Evolutionary conservation across 2,113 vertebrate genomes (phyloP).

Genomic region (Andinoacara biseriatus): DNA sequence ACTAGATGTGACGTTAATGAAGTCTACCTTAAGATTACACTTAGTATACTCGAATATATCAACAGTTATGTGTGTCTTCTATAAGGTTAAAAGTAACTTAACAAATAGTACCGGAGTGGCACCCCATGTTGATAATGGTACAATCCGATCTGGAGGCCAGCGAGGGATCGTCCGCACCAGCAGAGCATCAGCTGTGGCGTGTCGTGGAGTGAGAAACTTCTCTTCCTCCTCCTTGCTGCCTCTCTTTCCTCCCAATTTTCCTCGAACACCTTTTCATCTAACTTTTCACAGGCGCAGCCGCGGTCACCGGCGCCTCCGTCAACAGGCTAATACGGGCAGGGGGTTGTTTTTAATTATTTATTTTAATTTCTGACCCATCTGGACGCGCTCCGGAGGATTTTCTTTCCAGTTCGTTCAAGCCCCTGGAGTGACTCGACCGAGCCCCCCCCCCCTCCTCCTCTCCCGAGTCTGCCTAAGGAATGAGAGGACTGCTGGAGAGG

Average conservation of each 20-base stretch:
- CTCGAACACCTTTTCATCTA: not conserved
- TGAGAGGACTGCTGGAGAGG: slow-evolving; percentile 68
- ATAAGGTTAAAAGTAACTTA: not conserved
- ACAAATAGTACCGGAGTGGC: accelerated
- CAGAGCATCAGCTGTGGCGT: slow-evolving; percentile 74
- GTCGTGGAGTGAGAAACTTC: slow-evolving; percentile 44
- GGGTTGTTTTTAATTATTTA: not conserved
- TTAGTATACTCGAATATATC: accelerated
- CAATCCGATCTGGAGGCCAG: slow-evolving; percentile 55
- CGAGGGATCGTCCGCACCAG: slow-evolving; percentile 36
- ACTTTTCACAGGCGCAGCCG: not conserved
- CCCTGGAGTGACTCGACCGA: slow-evolving; percentile 64
- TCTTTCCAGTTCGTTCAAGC: slow-evolving; percentile 20
- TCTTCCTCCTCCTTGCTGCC: slow-evolving; percentile 3
- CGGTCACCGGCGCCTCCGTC: not conserved
- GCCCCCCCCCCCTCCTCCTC: slow-evolving; percentile 39
- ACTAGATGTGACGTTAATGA: accelerated
- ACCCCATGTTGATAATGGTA: slow-evolving; percentile 65
- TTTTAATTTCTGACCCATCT: not conserved
- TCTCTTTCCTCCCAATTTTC: slow-evolving; percentile 7
- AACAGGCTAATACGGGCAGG: not conserved
- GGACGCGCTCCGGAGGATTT: not conserved
- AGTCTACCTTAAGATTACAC: accelerated
- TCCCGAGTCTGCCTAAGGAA: slow-evolving; percentile 67
- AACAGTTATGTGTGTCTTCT: not conserved